phyloP scores from a whole-genome alignment of 2,113 vertebrate species.

The Chrysemys picta region DNA sequence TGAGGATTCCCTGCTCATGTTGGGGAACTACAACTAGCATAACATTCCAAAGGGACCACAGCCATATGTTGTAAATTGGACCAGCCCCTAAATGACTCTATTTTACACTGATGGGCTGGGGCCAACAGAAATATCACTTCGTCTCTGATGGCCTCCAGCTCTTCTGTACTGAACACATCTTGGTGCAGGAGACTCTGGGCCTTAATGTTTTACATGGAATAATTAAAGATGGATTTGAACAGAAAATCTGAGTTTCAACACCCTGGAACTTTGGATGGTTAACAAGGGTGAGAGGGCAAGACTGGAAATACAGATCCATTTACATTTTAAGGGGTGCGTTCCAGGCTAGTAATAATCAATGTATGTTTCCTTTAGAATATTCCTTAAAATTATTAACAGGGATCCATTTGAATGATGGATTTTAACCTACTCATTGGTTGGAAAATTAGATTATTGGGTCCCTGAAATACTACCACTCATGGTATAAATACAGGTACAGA shows the following conservation, averaged over 20 bases:
- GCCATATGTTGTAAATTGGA: background rate
- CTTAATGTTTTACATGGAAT: background rate
- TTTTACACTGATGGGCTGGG: background rate
- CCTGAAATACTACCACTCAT: background rate
- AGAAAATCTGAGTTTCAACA: background rate
- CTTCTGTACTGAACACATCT: background rate
- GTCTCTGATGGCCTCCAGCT: background rate
- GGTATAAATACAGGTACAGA: background rate
- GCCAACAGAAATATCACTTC: background rate
- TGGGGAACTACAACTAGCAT: background rate
- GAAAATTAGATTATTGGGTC: background rate
- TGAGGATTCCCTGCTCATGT: background rate
- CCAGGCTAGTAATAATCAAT: background rate
- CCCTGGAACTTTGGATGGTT: background rate
- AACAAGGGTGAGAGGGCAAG: background rate
- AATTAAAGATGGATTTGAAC: background rate
- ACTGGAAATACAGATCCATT: background rate
- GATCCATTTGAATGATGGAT: background rate
- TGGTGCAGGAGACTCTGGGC: background rate
- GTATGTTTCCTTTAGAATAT: background rate
- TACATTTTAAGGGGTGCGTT: background rate
- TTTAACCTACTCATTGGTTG: background rate
- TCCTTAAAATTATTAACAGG: background rate
- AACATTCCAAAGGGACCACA: background rate
- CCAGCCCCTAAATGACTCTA: background rate